Conservation (phyloP, 2,888 invertebrate species). For the Ornithoptera priamus region DNA sequence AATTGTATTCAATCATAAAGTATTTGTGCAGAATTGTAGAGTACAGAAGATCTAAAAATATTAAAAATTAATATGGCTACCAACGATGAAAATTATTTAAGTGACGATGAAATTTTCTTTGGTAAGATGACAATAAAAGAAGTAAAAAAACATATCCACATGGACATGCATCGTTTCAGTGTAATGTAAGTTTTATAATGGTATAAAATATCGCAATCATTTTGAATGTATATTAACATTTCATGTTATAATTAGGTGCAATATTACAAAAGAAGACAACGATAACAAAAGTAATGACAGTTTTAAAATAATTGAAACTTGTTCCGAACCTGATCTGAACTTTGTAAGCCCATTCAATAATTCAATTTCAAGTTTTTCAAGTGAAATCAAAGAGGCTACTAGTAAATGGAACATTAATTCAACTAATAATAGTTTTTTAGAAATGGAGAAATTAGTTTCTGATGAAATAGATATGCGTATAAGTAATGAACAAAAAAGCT, state of each 20-base stretch:
- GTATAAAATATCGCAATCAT: neutral
- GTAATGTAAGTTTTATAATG: conserved; percentile 44
- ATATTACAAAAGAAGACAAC: conserved; percentile 8
- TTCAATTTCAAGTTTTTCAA: conserved; percentile 30
- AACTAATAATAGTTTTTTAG: conserved; percentile 56
- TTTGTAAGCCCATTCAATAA: conserved; percentile 23
- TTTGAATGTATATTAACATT: neutral
- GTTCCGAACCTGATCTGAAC: conserved; percentile 57
- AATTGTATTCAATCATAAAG: no score
- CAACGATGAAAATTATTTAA: conserved; percentile 26
- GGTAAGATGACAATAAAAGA: conserved; percentile 58
- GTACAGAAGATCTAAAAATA: neutral
- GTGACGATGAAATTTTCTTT: conserved; percentile 59
- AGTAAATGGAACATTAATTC: conserved; percentile 38
- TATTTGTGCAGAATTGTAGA: no score
- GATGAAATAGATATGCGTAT: conserved; percentile 42
- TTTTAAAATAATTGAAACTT: conserved; percentile 57
- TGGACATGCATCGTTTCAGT: conserved; percentile 38
- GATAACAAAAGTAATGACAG: conserved; percentile 39
- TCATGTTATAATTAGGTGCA: conserved; percentile 2
- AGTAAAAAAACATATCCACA: conserved; percentile 49
- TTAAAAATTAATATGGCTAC: neutral
- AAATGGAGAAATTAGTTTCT: conserved; percentile 53
- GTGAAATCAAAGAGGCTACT: conserved; percentile 30
- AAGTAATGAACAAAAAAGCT: conserved; percentile 38